Conservation (phyloP, 2,888 invertebrate genomes). For the Cataglyphis rosenhaueri region DNA sequence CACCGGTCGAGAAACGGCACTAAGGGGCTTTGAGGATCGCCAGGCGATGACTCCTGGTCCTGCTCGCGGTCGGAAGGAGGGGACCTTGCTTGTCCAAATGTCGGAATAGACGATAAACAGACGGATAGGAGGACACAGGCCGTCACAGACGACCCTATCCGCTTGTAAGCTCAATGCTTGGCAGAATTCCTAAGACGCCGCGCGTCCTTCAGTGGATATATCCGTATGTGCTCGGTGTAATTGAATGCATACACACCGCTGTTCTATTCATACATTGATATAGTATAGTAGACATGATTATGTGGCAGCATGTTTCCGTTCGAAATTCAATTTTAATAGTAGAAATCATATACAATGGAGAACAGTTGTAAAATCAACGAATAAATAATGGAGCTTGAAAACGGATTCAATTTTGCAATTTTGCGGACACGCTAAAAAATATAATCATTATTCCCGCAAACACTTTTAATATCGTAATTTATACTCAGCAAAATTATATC, state of each 20-base stretch:
- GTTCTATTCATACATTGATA: conserved; percentile 38
- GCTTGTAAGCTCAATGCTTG: conserved; percentile 76
- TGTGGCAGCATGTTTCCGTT: not conserved
- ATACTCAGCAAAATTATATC: not conserved
- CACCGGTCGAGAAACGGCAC: conserved; percentile 61
- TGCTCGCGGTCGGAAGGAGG: conserved; percentile 53
- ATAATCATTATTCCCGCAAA: not conserved
- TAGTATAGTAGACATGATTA: not conserved
- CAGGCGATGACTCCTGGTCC: conserved; percentile 63
- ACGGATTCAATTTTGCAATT: not conserved
- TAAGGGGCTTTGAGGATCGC: conserved; percentile 78
- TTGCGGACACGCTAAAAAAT: not conserved
- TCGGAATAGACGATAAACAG: conserved; percentile 82
- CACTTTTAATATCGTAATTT: not conserved
- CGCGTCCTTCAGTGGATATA: conserved; percentile 68
- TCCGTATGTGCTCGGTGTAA: conserved; percentile 78
- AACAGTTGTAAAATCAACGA: not conserved
- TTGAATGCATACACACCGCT: conserved; percentile 80
- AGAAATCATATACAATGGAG: not conserved
- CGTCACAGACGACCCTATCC: conserved; percentile 68
- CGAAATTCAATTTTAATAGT: conserved; percentile 13
- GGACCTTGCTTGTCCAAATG: conserved; percentile 69
- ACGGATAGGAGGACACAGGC: conserved; percentile 73
- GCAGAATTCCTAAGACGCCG: conserved; percentile 68
- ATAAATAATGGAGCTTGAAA: not conserved